Evolutionary conservation across 2,888 invertebrate genomes (phyloP), one percentile per base, ranked within the genome.

Genomic region (Copidosoma aretas): DNA sequence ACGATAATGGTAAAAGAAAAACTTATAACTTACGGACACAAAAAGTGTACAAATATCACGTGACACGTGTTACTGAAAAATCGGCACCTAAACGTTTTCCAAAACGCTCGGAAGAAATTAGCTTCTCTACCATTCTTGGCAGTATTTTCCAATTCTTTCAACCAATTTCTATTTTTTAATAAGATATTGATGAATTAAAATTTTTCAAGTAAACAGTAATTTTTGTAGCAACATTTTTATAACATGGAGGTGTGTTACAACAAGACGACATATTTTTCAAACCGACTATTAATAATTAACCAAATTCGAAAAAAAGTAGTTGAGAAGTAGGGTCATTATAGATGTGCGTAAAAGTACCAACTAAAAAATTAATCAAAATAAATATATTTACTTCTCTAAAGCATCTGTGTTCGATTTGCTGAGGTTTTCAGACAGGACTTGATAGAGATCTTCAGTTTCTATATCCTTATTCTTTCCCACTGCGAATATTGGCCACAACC

Each of bases 391-490:
- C 85, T 85, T 85, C 81, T 90, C 90, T 41, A 93, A 84, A 22
- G 85, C 85, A 79, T 91, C 88, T 10, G 91, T 90, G n/a, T 92
- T 84, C 14, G 83, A 81, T 70, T 89, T 88, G 0, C 92, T 91
- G 58, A 86, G 83, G 81, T 92, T 91, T 25, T 84, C 84, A 1
- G 86, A 84, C 19, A 90, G 84, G 14, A 89, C 87, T 77, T 88
- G 88, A 84, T 89, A 91, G 24, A 93, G 81, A 78, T 92, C 90
- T 74, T 89, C 88, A n/a, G 88, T 78, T 70, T 89, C 88, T 64
- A 92, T 84, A 65, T 90, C 89, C 70, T 88, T 84, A 73, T 86
- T 86, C 76, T 86, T 88, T 53, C 91, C 91, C 78, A 87, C 86
- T 76, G 85, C 86, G 76, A 90, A 90, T 72, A 89, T 85, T 46